phyloP scores from a whole-genome alignment of 2,113 vertebrate species.

The Thamnophis sirtalis region DNA sequence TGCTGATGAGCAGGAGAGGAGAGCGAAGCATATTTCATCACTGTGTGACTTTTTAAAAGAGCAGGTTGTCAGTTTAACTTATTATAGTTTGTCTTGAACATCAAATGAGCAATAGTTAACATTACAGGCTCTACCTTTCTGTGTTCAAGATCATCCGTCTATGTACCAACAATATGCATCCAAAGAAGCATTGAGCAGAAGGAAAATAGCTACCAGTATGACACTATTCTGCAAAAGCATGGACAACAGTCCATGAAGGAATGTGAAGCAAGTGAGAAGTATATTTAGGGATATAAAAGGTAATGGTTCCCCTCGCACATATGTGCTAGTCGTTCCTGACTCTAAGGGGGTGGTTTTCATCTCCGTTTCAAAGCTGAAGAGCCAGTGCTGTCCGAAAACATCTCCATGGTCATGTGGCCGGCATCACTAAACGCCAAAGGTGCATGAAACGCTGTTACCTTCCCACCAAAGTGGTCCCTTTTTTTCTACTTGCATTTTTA shows the following conservation, averaged over 20 bases:
- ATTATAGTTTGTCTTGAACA: slow-evolving; percentile 18
- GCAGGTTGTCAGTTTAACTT: slow-evolving; percentile 28
- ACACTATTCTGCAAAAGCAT: background rate
- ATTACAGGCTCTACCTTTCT: background rate
- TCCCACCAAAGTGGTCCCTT: too few species aligned
- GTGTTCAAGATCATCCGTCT: background rate
- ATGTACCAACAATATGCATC: background rate
- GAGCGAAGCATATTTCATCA: slow-evolving; percentile 14
- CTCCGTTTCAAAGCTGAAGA: too few species aligned
- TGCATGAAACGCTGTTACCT: too few species aligned
- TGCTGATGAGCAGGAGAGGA: background rate
- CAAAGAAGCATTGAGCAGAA: background rate
- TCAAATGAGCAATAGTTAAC: slow-evolving; percentile 33
- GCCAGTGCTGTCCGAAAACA: too few species aligned
- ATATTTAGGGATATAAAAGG: background rate
- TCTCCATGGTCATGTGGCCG: too few species aligned
- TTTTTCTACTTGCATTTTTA: too few species aligned
- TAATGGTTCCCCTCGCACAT: too few species aligned
- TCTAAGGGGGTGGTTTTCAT: too few species aligned
- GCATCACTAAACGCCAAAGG: too few species aligned
- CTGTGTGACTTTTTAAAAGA: slow-evolving; percentile 24
- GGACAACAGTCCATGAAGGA: background rate
- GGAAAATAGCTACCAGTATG: background rate
- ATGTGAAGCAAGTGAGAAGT: background rate
- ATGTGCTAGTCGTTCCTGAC: too few species aligned